Base-by-base conservation (phyloP, 1,140 invertebrate genomes). In the Panagrolaimus sp. region DNA sequence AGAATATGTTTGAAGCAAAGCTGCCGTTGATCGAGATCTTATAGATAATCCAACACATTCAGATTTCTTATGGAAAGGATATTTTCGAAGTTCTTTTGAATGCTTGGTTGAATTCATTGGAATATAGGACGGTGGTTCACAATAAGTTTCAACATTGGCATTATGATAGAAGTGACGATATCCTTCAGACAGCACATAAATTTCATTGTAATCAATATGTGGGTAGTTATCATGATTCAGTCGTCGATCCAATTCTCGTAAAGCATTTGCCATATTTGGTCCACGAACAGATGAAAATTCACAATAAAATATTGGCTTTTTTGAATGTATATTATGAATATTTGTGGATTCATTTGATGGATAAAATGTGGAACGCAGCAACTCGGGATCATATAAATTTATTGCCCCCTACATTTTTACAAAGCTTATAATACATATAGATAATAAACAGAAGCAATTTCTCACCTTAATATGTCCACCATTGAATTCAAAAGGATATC, bases 401-500 rank as follows among this genome's bases (percentile, higher is more conserved):
- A 51, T 25, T 2, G 48, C 48, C 2, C 31, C 31, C 31, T 38
- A 38, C n/a, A n/a, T n/a, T n/a, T n/a, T n/a, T n/a, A 38, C 31
- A 38, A 38, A 38, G 7, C n/a, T n/a, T n/a, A 38, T 38, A 38
- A 4, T 38, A 38, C 7, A 4, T 38, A 38, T 38, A 4, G 31
- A 38, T 38, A 38, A 38, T 38, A 38, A 4, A 38, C 31, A 38
- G 7, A 4, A 4, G 7, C 16, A 25, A 20, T 27, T 3, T 65
- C 31, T 48, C 27, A 78, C 90, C 78, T 84, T 80, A 45, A 98
- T 95, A 81, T 98, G 96, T 0, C 96, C 96, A 20, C 91, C 94
- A n/a, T 93, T 89, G 82, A 85, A 98, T 84, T 99, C 96, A 82
- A 96, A 98, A 0, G 96, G 95, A 84, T 96, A 98, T 0, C 95